phyloP scores from a whole-genome alignment of 2,888 invertebrate genomes.

The Drosophila subsilvestris region DNA sequence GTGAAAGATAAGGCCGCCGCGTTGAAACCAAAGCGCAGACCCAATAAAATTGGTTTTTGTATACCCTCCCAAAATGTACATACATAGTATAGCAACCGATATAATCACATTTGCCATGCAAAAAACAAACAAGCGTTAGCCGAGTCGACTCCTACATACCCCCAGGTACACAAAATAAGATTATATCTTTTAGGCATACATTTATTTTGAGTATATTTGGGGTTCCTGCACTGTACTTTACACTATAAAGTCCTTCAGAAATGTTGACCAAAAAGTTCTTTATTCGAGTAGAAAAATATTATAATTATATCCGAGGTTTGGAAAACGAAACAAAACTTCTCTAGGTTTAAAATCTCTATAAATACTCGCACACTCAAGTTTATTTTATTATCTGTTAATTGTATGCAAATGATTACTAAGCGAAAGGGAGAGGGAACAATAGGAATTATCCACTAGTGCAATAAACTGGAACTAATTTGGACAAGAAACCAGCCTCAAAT shows the following conservation, averaged over 20 bases:
- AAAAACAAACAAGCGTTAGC: background rate
- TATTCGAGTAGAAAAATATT: too few species aligned
- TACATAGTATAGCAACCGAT: background rate
- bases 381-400: background rate
- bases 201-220: too few species aligned
- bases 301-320: background rate
- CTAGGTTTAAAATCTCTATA: constrained; percentile 1
- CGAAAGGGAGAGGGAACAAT: constrained; percentile 19
- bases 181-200: background rate
- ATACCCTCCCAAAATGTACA: background rate
- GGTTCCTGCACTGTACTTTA: too few species aligned
- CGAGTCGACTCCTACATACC: too few species aligned
- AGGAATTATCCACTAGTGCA: constrained; percentile 60
- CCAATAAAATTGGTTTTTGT: constrained; percentile 20
- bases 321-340: background rate
- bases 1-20: constrained; percentile 59
- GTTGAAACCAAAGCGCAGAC: constrained; percentile 20
- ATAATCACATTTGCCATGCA: background rate
- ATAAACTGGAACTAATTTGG: constrained; percentile 75
- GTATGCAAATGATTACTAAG: constrained; percentile 7
- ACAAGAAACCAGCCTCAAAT: constrained; percentile 53
- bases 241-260: too few species aligned
- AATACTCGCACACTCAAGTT: constrained; percentile 1
- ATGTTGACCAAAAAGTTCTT: too few species aligned
- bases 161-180: background rate